Evolutionary conservation across 2,888 invertebrate genomes (phyloP), one percentile per base, ranked within the genome.

Genomic region (Synergus gifuensis): DNA sequence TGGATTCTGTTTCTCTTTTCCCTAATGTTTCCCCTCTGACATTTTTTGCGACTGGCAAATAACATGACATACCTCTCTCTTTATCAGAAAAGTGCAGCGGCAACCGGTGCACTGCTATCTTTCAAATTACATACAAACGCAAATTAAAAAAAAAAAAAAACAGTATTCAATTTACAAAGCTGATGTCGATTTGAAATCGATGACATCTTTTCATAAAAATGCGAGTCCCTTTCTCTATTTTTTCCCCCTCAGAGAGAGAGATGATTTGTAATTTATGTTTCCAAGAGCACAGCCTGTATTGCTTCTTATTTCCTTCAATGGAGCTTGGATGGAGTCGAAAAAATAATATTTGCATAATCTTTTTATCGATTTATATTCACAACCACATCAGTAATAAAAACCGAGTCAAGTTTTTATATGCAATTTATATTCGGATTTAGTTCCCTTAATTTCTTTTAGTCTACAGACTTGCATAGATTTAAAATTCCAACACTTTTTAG

Each of bases 11-110:
- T 62, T 54, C 66, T 81, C 76, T 82, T 79, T 79, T 83, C 64
- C 44, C 78, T 77, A 79, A 80, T 80, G 54, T 80, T 79, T 78
- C 77, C 16, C 60, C 77, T 76, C 76, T 85, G 85, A 85, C 84
- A 80, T 63, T 79, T 83, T 82, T 84, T 85, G 85, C 83, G 78
- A 77, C 42, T 66, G 73, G 83, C 83, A 86, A 86, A 83, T 83
- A 84, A 86, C 82, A 81, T 85, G 84, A 86, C 86, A 85, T 73
- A 80, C 79, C 78, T 84, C 80, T 84, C 77, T 76, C 80, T 78
- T 79, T 73, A 73, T 73, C 73, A 73, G 73, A 73, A 54, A 73
- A 73, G 49, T 69, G 49, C 49, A 28, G 46, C 46, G 69, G 49
- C 60, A 60, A 54, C 60, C 76, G 66, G 66, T 77, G 80, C 77